A percentile compares a stretch with the other conserved stretches of the same genome.
Conservation (phyloP, 2,113 vertebrate genomes). For the Vulpes vulpes region DNA sequence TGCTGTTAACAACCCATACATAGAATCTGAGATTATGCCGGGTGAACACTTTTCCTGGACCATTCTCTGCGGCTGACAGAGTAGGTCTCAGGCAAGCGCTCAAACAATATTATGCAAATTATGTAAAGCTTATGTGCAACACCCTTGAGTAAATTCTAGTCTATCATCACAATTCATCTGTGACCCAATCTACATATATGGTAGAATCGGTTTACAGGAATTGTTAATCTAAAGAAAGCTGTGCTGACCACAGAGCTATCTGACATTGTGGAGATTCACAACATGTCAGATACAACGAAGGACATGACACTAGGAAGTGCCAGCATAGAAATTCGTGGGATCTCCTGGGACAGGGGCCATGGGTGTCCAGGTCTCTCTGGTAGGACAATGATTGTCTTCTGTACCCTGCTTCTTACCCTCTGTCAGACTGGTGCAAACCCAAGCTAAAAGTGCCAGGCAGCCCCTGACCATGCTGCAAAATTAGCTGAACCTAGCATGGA, state of each 20-base stretch:
- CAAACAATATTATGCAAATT: neutral
- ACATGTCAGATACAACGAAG: neutral
- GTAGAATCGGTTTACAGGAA: neutral
- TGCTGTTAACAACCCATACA: neutral
- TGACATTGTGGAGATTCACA: neutral
- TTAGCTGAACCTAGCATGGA: neutral
- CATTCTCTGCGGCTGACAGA: neutral
- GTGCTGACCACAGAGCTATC: neutral
- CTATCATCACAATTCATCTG: neutral
- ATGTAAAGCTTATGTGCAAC: neutral
- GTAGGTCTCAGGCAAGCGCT: no score
- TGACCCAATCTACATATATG: neutral
- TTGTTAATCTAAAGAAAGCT: neutral
- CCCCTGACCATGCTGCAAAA: fast-evolving
- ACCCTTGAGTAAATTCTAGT: neutral
- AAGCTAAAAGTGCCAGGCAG: neutral
- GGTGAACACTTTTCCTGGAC: neutral
- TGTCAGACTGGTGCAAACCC: neutral
- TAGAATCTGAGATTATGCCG: fast-evolving
- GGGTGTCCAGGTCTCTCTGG: fast-evolving
- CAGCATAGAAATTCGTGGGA: neutral
- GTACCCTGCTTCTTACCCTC: neutral
- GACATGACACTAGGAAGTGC: neutral
- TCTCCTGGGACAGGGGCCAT: fast-evolving
- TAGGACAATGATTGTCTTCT: neutral